Conservation (phyloP, 2,888 invertebrate genomes). For the Cantharis rufa region DNA sequence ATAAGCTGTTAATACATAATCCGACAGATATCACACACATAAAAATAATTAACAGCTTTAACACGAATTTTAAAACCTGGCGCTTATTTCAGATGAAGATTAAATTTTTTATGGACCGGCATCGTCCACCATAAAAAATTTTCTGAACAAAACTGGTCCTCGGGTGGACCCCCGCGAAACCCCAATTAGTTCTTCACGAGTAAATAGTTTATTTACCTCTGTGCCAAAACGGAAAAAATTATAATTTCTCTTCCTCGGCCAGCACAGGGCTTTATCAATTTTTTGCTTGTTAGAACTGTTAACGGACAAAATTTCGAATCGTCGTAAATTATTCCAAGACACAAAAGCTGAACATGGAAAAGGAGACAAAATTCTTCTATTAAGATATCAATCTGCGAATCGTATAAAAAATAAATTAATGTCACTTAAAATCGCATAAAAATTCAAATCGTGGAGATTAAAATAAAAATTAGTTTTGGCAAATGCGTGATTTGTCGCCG, state of each 20-base stretch:
- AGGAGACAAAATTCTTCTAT: not conserved
- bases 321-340: not conserved
- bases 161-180: not conserved
- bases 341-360: not conserved
- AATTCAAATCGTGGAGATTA: not conserved
- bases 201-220: not conserved
- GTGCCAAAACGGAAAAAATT: not conserved
- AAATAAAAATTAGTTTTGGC: not conserved
- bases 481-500: slow-evolving; percentile 1
- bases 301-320: not conserved
- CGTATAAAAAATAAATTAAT: not conserved
- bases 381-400: not conserved
- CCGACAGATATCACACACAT: slow-evolving; percentile 19
- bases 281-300: not conserved
- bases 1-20: slow-evolving; percentile 14
- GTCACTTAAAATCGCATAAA: not conserved
- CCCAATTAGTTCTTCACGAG: not conserved
- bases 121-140: not conserved
- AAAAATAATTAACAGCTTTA: slow-evolving; percentile 9
- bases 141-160: not conserved
- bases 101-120: not conserved
- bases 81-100: not conserved
- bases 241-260: not conserved
- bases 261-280: not conserved
- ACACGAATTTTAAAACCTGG: not conserved